Percentiles rank a stretch among this genome's conserved stretches.
phyloP scores from a whole-genome alignment of 2,797 vertebrate species.

The Hypotaenidia philippensis region DNA sequence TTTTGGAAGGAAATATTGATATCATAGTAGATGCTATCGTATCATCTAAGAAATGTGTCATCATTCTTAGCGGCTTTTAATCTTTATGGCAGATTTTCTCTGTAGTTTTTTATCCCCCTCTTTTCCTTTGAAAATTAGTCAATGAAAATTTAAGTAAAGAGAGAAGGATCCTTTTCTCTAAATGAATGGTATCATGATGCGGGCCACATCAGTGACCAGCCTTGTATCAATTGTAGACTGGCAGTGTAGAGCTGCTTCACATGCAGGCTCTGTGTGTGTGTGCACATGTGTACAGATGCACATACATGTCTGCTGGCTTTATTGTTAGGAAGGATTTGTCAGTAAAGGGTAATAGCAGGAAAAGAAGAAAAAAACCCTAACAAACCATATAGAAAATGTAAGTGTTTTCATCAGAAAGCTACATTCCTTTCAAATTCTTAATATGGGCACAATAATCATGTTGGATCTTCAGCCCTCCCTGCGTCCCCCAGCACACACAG shows the following conservation, averaged over 20 bases:
- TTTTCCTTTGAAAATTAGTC: not conserved
- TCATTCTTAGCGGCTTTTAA: not conserved
- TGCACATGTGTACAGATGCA: fast-evolving
- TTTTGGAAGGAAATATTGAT: not conserved
- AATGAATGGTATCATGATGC: not conserved
- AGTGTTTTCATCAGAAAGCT: not conserved
- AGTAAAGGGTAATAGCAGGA: not conserved
- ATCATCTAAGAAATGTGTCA: not conserved
- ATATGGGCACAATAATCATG: not conserved
- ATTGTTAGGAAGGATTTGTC: not conserved
- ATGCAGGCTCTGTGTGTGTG: not conserved
- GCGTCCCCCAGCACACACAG: fast-evolving
- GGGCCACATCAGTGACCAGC: not conserved
- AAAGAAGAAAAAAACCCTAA: not conserved
- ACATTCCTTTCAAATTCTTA: not conserved
- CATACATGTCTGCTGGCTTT: not conserved
- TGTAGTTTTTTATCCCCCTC: not conserved
- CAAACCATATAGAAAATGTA: not conserved
- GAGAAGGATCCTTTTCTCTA: not conserved
- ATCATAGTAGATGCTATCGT: not conserved
- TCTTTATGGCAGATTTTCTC: not conserved
- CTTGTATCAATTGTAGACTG: not conserved
- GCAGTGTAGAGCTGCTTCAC: not conserved
- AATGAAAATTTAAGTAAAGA: not conserved
- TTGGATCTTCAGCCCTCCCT: not conserved